phyloP scores from a whole-genome alignment of 2,888 invertebrate genomes.

The Athrips mouffetella region DNA sequence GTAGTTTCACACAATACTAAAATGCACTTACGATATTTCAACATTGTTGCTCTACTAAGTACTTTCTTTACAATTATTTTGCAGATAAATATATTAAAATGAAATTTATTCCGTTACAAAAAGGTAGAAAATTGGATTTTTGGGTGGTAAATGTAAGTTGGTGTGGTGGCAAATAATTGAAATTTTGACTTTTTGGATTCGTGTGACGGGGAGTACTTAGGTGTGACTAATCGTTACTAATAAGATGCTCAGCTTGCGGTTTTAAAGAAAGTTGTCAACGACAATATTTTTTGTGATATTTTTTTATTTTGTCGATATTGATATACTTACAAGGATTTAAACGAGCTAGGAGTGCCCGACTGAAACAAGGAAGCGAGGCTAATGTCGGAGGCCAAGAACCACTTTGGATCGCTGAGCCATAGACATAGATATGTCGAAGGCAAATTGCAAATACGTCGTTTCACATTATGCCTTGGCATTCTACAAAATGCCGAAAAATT shows the following conservation, averaged over 20 bases:
- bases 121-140: slow-evolving; percentile 3
- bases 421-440: too few species aligned
- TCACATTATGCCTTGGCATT: too few species aligned
- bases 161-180: slow-evolving; percentile 54
- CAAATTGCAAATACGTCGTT: too few species aligned
- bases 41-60: neutral
- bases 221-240: slow-evolving; percentile 50
- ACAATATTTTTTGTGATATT: neutral
- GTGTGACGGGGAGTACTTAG: slow-evolving; percentile 69
- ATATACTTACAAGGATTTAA: too few species aligned
- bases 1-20: slow-evolving; percentile 6
- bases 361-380: too few species aligned
- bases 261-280: slow-evolving; percentile 26
- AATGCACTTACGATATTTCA: slow-evolving; percentile 4
- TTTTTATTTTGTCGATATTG: too few species aligned
- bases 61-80: slow-evolving; percentile 4
- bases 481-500: too few species aligned
- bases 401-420: too few species aligned
- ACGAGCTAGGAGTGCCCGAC: too few species aligned
- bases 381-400: too few species aligned
- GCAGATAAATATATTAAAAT: too few species aligned
- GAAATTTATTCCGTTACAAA: too few species aligned
- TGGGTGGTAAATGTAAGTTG: slow-evolving; percentile 9
- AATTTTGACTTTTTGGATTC: slow-evolving; percentile 72
- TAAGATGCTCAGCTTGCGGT: slow-evolving; percentile 49